Evolutionary conservation across 2,888 invertebrate genomes (phyloP).

Genomic region (Lissonota sp.): DNA sequence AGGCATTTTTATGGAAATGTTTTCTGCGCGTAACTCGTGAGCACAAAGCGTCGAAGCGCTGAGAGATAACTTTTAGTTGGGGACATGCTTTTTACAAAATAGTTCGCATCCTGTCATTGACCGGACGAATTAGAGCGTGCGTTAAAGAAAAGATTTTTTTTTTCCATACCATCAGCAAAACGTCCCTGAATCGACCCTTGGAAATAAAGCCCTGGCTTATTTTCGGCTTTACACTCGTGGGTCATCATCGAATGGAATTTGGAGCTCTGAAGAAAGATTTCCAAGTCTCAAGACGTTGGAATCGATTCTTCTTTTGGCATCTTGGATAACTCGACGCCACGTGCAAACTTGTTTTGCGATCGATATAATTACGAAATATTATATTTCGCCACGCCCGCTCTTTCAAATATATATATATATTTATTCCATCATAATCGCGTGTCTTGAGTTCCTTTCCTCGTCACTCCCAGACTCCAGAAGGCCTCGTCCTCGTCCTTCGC

Average conservation of each 20-base stretch:
- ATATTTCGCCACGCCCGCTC: constrained; percentile 54
- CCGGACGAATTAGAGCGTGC: constrained; percentile 69
- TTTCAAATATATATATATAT: not conserved
- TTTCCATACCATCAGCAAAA: constrained; percentile 22
- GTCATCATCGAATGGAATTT: too few relatives aligned
- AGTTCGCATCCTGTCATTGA: constrained; percentile 69
- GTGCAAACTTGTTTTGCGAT: constrained; percentile 5
- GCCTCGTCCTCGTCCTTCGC: constrained; percentile 61
- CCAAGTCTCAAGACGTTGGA: not conserved
- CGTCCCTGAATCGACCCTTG: constrained; percentile 65
- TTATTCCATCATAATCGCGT: constrained; percentile 24
- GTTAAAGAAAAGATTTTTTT: constrained; percentile 66
- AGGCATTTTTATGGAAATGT: constrained; percentile 33
- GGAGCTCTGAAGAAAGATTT: too few relatives aligned
- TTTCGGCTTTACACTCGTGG: not conserved
- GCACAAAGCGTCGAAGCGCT: constrained; percentile 48
- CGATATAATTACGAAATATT: not conserved
- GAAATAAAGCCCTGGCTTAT: not conserved
- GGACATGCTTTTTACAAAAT: constrained; percentile 66
- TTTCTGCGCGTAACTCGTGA: constrained; percentile 46
- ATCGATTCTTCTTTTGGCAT: too few relatives aligned
- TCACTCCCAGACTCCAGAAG: constrained; percentile 50
- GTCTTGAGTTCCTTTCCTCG: constrained; percentile 21
- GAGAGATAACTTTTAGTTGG: constrained; percentile 58
- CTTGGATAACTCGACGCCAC: too few relatives aligned